These are phyloP conservation scores for Paramuricea clavata DNA, from an alignment of 92 coral and sea anemone species.

Conservation along the genomic window DNA sequence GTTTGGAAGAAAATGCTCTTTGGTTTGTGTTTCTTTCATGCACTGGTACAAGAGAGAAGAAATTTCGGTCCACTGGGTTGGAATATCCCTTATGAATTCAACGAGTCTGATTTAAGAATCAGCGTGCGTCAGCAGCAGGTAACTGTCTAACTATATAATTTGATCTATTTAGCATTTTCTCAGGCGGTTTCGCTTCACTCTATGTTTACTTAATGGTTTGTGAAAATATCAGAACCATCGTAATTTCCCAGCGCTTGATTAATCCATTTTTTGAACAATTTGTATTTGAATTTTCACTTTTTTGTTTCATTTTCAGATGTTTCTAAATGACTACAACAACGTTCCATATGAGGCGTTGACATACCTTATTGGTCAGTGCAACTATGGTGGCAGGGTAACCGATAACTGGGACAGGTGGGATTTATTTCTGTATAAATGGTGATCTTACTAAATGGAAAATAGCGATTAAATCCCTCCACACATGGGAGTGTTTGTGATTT, in stretches of 20 bases:
- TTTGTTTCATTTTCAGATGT: constrained; percentile 74
- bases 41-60: constrained; percentile 92
- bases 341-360: constrained; percentile 95
- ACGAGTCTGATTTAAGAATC: constrained; percentile 94
- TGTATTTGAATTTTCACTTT: too few relatives aligned
- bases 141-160: background rate
- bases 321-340: constrained; percentile 87
- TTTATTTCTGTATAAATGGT: background rate
- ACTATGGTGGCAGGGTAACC: constrained; percentile 98
- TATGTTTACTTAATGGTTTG: too few relatives aligned
- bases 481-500: too few relatives aligned
- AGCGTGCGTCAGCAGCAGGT: constrained; percentile 98
- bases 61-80: constrained; percentile 98
- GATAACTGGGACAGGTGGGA: constrained; percentile 85
- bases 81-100: constrained; percentile 99
- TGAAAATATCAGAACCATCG: too few relatives aligned
- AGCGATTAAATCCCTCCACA: background rate
- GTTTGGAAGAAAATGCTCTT: constrained; percentile 93
- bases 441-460: background rate
- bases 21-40: constrained; percentile 97
- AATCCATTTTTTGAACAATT: too few relatives aligned
- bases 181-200: too few relatives aligned
- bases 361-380: constrained; percentile 95
- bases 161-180: too few relatives aligned
- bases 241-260: too few relatives aligned